phyloP scores from a whole-genome alignment of 2,888 invertebrate genomes.

The Ecliptopera silaceata region DNA sequence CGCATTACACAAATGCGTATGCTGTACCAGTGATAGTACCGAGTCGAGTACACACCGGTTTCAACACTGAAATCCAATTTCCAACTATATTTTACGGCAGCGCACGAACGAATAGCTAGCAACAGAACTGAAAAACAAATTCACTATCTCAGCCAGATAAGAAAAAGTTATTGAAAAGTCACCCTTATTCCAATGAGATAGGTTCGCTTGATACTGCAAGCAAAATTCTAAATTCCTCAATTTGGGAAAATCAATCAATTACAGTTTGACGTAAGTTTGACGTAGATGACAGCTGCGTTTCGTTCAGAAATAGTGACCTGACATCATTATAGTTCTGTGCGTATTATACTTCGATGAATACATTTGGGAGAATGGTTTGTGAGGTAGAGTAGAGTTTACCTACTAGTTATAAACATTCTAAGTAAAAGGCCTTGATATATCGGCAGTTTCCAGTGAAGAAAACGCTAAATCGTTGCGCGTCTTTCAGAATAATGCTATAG shows the following conservation, averaged over 20 bases:
- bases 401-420: no score
- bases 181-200: not conserved
- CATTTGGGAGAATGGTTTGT: no score
- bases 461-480: no score
- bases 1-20: no score
- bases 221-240: not conserved
- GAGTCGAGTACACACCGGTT: not conserved
- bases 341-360: not conserved
- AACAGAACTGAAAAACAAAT: no score
- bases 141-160: no score
- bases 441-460: no score
- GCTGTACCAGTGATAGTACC: not conserved
- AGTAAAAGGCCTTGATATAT: no score
- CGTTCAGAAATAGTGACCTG: constrained; percentile 18
- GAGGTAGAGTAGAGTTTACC: no score
- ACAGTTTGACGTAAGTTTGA: constrained; percentile 7
- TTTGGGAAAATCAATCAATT: not conserved
- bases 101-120: no score
- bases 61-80: not conserved
- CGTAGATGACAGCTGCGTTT: constrained; percentile 7
- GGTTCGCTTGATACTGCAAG: not conserved
- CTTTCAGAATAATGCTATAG: no score
- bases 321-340: not conserved
- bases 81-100: no score
- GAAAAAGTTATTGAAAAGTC: not conserved